Conservation (phyloP, 2,888 invertebrate genomes). For the Linyphia triangularis region DNA sequence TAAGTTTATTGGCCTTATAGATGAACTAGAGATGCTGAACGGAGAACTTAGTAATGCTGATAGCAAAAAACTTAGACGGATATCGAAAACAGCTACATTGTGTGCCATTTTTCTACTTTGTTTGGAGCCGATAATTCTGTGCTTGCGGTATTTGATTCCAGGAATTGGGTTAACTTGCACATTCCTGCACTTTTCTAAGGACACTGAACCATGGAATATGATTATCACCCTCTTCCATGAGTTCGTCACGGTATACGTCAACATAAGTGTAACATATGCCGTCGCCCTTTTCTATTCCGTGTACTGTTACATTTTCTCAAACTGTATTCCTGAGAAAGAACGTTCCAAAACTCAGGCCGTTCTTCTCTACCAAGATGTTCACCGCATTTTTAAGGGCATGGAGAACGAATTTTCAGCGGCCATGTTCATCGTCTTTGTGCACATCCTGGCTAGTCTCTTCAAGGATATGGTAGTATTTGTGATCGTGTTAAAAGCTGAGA, state of each 20-base stretch:
- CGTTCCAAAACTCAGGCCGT: background rate
- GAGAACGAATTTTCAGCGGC: conserved; percentile 22
- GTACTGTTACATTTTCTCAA: conserved; percentile 4
- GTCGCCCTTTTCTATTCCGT: conserved; percentile 30
- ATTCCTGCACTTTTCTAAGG: background rate
- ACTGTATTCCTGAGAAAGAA: background rate
- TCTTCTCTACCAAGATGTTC: background rate
- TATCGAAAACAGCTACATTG: background rate
- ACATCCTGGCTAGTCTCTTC: conserved; percentile 44
- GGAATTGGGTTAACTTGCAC: background rate
- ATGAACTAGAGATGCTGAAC: background rate
- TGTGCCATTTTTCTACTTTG: background rate
- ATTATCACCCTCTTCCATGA: conserved; percentile 15
- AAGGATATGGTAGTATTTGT: conserved; percentile 41
- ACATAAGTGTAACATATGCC: conserved; percentile 20
- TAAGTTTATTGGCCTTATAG: background rate
- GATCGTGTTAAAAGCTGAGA: background rate
- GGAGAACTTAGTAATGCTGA: background rate
- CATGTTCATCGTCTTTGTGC: conserved; percentile 28
- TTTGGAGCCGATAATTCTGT: background rate
- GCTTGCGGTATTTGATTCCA: conserved; percentile 10
- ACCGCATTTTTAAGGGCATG: conserved; percentile 11
- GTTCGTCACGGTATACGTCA: conserved; percentile 36
- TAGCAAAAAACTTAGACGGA: background rate
- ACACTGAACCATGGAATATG: background rate